Evolutionary conservation across 2,888 invertebrate genomes (phyloP), one percentile per base, ranked within the genome.

Genomic region (Drosophila multiciliata): DNA sequence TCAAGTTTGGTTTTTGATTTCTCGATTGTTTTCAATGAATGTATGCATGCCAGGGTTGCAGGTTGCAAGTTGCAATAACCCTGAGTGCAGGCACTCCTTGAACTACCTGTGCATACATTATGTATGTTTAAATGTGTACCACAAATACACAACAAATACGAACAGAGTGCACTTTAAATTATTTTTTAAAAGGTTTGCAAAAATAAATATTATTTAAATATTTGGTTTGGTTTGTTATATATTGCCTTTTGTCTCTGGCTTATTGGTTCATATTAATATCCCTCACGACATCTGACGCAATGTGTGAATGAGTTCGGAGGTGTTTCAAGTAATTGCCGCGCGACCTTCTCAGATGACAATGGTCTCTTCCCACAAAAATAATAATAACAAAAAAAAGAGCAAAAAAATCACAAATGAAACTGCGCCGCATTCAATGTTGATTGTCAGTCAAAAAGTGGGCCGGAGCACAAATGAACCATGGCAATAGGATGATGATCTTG

Each of bases 261-360:
- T 82, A 77, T 80, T 82, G 61, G 64, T 73, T 79, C 65, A 63
- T 61, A 66, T 79, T 73, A 78, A 82, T 79, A 83, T 82, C 66
- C 72, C 65, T 61, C 76, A 71, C 72, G 55, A 82, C 73, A 62
- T 62, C 87, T 85, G 84, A 82, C 87, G 85, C 87, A 87, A 87
- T 78, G 66, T 55, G 61, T 61, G 48, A 68, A 26, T 61, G 74
- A 38, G 55, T 15, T 38, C 74, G 78, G 54, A 61, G 80, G 73
- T 74, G 61, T 74, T 65, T 81, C 71, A 68, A 70, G 68, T 72
- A 83, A 81, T 81, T 83, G 82, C 79, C 76, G 76, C 59, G 57
- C 76, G 84, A 86, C 85, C 85, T 86, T 86, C 85, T 74, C 79
- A 61, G 75, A 81, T 83, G 88, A 78, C 85, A 87, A 88, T 86